These are phyloP conservation scores for Isotomurus palustris DNA, from an alignment of 2,888 invertebrate species.

Conservation along the genomic window DNA sequence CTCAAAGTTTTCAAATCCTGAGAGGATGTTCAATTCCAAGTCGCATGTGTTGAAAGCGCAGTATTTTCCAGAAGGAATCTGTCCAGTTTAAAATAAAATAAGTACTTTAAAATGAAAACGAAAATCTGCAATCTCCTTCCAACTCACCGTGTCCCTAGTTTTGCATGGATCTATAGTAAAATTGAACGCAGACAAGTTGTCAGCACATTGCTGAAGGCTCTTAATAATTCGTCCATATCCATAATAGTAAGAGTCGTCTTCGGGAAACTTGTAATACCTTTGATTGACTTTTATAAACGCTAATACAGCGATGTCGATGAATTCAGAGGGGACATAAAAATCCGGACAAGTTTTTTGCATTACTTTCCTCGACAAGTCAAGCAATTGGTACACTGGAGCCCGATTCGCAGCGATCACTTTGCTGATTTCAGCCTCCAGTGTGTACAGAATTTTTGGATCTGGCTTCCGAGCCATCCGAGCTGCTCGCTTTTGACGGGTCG, in stretches of 20 bases:
- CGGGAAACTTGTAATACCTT: constrained; percentile 19
- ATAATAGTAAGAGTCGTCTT: constrained; percentile 12
- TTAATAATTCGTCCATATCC: constrained; percentile 18
- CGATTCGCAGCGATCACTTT: too few relatives aligned
- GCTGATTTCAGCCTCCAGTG: too few relatives aligned
- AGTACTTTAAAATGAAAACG: neutral
- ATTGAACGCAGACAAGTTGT: constrained; percentile 7
- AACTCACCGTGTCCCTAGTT: neutral
- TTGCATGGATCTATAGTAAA: constrained; percentile 10
- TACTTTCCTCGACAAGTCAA: constrained; percentile 32
- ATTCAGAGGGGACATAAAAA: constrained; percentile 27
- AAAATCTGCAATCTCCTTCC: neutral
- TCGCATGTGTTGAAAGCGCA: constrained; percentile 7
- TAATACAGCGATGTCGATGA: constrained; percentile 27
- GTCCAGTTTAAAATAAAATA: neutral
- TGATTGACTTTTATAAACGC: constrained; percentile 28
- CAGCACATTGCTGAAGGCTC: constrained; percentile 4
- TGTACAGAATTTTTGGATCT: too few relatives aligned
- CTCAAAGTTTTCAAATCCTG: constrained; percentile 7
- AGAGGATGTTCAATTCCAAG: constrained; percentile 16
- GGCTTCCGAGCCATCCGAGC: too few relatives aligned
- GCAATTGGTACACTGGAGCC: constrained; percentile 25
- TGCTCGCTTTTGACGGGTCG: too few relatives aligned
- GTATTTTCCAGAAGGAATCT: constrained; percentile 10
- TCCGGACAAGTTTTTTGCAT: constrained; percentile 34